These are phyloP conservation scores for Delphinus delphis DNA, from an alignment of 2,113 vertebrate species.

Conservation along the genomic window DNA sequence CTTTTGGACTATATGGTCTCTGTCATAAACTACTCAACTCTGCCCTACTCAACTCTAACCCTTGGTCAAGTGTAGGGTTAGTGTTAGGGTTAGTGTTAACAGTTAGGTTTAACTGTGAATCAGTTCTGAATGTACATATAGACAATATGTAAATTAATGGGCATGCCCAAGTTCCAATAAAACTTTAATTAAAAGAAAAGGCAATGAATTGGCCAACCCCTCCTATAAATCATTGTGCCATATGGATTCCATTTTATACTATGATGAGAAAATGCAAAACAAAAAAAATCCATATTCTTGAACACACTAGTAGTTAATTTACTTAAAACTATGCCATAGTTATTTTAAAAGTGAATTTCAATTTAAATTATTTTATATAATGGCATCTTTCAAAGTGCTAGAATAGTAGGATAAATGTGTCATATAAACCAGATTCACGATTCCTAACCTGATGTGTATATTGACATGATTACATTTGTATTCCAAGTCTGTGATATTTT, in stretches of 20 bases:
- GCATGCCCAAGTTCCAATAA: neutral
- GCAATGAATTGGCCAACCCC: neutral
- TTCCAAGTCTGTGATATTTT: neutral
- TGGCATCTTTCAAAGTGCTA: neutral
- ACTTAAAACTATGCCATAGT: neutral
- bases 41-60: neutral
- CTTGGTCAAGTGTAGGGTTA: neutral
- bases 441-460: neutral
- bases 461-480: neutral
- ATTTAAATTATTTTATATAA: neutral
- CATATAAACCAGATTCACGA: neutral
- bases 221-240: neutral
- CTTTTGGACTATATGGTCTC: neutral
- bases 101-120: neutral
- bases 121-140: neutral
- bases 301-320: neutral
- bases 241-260: neutral
- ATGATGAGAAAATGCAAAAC: neutral
- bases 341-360: neutral
- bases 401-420: neutral
- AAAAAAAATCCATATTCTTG: neutral
- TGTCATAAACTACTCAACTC: neutral
- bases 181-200: neutral
- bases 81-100: neutral
- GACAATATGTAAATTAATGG: neutral